These are phyloP conservation scores for Pterocles burchelli DNA, from an alignment of 2,113 vertebrate species.

Conservation along the genomic window DNA sequence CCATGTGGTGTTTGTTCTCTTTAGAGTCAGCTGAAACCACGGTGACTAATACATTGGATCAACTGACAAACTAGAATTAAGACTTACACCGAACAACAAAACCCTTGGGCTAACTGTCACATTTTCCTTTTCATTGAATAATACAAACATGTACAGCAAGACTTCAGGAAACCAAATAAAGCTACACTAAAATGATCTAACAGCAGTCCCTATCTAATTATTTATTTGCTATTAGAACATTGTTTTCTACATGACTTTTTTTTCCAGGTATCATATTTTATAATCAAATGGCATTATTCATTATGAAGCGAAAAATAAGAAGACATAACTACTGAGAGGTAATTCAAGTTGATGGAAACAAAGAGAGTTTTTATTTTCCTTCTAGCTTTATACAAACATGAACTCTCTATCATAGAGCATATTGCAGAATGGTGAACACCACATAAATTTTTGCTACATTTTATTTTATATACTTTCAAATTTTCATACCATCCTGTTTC, in stretches of 20 bases:
- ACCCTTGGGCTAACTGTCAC: neutral
- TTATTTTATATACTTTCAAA: neutral
- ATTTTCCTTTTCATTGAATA: neutral
- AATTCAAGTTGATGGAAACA: neutral
- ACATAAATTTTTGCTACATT: neutral
- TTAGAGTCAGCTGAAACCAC: neutral
- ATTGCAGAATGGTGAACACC: neutral
- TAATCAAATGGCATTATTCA: neutral
- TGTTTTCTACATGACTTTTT: neutral
- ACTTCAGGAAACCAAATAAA: constrained; percentile 1
- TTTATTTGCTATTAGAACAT: neutral
- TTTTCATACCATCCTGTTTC: neutral
- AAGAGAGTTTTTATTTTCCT: neutral
- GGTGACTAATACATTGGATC: neutral
- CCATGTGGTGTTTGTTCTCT: neutral
- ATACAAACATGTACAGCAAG: neutral
- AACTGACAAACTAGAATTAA: neutral
- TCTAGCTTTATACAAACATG: neutral
- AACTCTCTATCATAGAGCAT: neutral
- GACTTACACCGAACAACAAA: neutral
- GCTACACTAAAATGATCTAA: neutral
- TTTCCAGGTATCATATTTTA: neutral
- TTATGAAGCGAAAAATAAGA: constrained; percentile 8
- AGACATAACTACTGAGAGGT: neutral
- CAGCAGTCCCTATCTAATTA: neutral